Conservation (phyloP, 2,888 invertebrate genomes). For the Pycnomerus fuliginosus region DNA sequence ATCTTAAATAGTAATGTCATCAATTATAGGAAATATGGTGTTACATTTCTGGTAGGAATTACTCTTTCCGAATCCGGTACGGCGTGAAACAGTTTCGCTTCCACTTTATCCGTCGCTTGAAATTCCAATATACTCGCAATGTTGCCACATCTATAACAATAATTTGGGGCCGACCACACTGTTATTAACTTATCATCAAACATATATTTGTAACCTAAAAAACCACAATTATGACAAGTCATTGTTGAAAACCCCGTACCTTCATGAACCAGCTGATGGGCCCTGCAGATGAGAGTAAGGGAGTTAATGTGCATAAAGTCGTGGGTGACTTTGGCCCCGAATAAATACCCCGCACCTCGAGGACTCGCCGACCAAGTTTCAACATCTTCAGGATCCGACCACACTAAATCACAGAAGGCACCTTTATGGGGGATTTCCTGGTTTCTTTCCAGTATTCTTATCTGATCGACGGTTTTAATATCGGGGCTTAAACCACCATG, state of each 20-base stretch:
- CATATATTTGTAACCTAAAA: constrained; percentile 93
- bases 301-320: constrained; percentile 93
- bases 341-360: constrained; percentile 96
- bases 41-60: constrained; percentile 88
- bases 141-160: constrained; percentile 99
- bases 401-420: constrained; percentile 96
- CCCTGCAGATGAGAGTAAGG: constrained; percentile 91
- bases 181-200: constrained; percentile 96
- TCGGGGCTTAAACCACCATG: constrained; percentile 98
- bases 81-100: constrained; percentile 87
- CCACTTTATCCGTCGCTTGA: constrained; percentile 72
- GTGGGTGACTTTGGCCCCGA: constrained; percentile 91
- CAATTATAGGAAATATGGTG: constrained; percentile 92
- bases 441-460: constrained; percentile 91
- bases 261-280: constrained; percentile 99
- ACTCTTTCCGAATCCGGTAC: constrained; percentile 94
- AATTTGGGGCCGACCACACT: constrained; percentile 99
- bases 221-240: constrained; percentile 13
- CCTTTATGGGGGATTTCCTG: constrained; percentile 99
- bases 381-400: constrained; percentile 99
- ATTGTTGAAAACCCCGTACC: constrained; percentile 53
- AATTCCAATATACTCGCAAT: constrained; percentile 96
- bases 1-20: no score
- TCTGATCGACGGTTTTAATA: constrained; percentile 95
- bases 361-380: constrained; percentile 93